Conservation (phyloP, 2,888 invertebrate species). For the Corythucha ciliata region DNA sequence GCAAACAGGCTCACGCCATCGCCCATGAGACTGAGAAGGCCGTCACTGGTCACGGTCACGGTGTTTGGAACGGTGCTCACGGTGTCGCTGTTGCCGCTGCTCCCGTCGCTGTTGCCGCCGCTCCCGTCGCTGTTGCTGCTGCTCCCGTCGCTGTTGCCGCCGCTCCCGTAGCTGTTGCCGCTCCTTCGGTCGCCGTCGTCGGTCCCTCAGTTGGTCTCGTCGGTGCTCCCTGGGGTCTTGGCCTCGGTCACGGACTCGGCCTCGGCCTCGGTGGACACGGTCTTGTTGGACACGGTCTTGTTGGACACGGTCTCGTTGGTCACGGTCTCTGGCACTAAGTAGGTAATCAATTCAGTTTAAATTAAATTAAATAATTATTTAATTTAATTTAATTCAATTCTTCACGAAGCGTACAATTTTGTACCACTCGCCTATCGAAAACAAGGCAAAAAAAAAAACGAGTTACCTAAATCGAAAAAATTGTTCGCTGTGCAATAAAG, state of each 20-base stretch:
- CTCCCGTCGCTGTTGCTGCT: not conserved
- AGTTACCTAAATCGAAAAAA: not conserved
- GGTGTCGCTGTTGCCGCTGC: not conserved
- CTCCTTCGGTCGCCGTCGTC: constrained; percentile 12
- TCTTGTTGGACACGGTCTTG: constrained; percentile 16
- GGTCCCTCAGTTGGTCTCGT: not conserved
- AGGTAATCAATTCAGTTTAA: too few relatives aligned
- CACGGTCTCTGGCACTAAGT: not conserved
- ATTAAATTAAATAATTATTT: too few relatives aligned
- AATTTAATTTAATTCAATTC: too few relatives aligned
- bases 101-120: not conserved
- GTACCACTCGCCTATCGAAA: not conserved
- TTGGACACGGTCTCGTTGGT: constrained; percentile 17
- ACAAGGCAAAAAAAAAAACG: not conserved
- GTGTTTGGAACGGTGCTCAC: too few relatives aligned
- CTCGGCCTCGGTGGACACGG: constrained; percentile 12
- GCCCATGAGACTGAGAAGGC: constrained; percentile 18
- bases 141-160: not conserved
- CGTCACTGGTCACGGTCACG: constrained; percentile 10
- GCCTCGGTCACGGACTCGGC: constrained; percentile 5
- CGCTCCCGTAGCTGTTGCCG: constrained; percentile 13
- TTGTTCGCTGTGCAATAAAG: too few relatives aligned
- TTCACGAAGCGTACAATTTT: too few relatives aligned
- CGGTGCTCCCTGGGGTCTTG: not conserved
- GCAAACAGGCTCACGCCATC: constrained; percentile 28